These are phyloP conservation scores for Columbina picui DNA, from an alignment of 2,113 vertebrate species.

Conservation along the genomic window DNA sequence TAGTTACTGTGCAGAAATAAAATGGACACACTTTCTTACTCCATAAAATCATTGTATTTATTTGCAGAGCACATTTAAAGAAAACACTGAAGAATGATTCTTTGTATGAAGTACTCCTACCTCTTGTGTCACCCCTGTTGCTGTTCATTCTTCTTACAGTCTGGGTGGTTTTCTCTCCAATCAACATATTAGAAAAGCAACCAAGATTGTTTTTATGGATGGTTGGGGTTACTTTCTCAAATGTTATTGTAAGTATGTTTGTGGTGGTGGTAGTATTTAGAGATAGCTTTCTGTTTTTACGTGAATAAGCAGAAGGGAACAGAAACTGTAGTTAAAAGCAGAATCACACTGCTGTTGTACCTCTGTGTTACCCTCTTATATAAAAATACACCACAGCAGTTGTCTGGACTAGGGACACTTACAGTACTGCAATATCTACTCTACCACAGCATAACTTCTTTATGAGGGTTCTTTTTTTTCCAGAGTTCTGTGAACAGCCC, in stretches of 20 bases:
- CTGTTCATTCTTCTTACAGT: conserved; percentile 55
- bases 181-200: conserved; percentile 48
- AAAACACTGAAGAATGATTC: conserved; percentile 59
- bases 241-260: conserved; percentile 60
- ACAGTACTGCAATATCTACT: not conserved
- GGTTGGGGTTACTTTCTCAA: conserved; percentile 65
- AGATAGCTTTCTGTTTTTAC: not conserved
- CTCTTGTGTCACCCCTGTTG: conserved; percentile 61
- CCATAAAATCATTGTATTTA: conserved; percentile 8
- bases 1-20: not conserved
- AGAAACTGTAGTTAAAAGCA: not conserved
- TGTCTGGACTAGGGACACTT: not conserved
- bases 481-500: not conserved
- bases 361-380: not conserved
- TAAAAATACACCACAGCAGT: not conserved
- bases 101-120: conserved; percentile 66
- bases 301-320: not conserved
- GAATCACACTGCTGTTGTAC: not conserved
- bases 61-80: conserved; percentile 60
- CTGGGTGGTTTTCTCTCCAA: conserved; percentile 62
- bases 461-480: not conserved
- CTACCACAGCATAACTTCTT: not conserved
- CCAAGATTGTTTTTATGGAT: conserved; percentile 66
- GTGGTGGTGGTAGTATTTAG: not conserved
- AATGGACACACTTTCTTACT: not conserved